phyloP scores from a whole-genome alignment of 2,113 vertebrate genomes.

The Erythrocercus mccallii region DNA sequence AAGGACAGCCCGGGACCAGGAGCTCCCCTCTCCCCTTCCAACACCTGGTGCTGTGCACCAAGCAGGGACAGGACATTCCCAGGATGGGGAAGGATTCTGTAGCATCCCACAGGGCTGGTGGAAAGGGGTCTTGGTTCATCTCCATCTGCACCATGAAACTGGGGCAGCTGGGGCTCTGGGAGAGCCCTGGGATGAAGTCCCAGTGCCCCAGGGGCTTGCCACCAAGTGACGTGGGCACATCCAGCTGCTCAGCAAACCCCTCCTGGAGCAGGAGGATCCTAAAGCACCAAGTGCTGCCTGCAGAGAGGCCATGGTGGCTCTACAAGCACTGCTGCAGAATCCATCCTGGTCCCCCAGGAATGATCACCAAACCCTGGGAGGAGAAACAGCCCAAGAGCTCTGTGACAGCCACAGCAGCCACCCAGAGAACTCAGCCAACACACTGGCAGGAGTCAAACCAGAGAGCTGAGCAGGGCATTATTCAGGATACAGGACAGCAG shows the following conservation, averaged over 20 bases:
- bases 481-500: background rate
- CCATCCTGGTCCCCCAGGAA: background rate
- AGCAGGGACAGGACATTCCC: background rate
- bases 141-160: fast-evolving
- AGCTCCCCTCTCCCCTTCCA: background rate
- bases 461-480: background rate
- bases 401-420: background rate
- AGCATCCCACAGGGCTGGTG: background rate
- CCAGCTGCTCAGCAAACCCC: background rate
- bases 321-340: background rate
- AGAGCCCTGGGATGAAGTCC: background rate
- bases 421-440: background rate
- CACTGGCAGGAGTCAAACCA: background rate
- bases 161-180: background rate
- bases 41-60: fast-evolving
- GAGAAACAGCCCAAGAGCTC: fast-evolving
- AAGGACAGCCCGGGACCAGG: background rate
- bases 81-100: background rate
- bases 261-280: background rate
- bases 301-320: background rate
- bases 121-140: background rate
- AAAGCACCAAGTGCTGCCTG: background rate
- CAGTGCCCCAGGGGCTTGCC: background rate
- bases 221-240: background rate
- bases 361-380: background rate